These are phyloP conservation scores for Haliclona indistincta DNA, from an alignment of 37 sponge, comb jelly and placozoan species.

Conservation along the genomic window DNA sequence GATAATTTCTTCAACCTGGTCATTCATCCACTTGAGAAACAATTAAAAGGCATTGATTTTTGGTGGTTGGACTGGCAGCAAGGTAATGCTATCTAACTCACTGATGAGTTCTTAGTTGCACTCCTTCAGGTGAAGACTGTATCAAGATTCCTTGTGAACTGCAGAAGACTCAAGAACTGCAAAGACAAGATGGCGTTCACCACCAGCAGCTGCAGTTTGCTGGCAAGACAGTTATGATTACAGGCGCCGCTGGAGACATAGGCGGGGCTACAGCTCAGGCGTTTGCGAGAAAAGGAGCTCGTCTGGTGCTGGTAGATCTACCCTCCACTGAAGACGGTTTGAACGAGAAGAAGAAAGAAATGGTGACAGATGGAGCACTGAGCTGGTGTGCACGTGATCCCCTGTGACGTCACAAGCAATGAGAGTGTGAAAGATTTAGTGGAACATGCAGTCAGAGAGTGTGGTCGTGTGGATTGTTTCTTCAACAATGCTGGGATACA, in stretches of 20 bases:
- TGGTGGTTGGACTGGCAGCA: too few species aligned
- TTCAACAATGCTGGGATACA: constrained; percentile 92
- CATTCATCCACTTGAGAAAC: too few species aligned
- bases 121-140: too few species aligned
- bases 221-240: constrained; percentile 63
- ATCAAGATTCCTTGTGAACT: too few species aligned
- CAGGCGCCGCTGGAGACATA: constrained; percentile 89
- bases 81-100: too few species aligned
- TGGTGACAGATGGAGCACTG: constrained; percentile 31
- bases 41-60: too few species aligned
- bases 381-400: background rate
- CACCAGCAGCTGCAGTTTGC: too few species aligned
- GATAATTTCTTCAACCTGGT: too few species aligned
- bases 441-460: constrained; percentile 20
- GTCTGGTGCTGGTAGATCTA: constrained; percentile 72
- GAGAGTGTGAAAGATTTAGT: constrained; percentile 62
- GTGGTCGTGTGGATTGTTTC: constrained; percentile 60
- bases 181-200: too few species aligned
- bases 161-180: too few species aligned
- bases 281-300: constrained; percentile 67
- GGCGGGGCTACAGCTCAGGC: constrained; percentile 65
- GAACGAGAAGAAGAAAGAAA: constrained; percentile 18
- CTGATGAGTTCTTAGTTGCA: too few species aligned
- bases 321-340: constrained; percentile 22
- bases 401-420: constrained; percentile 57